phyloP scores from a whole-genome alignment of 2,113 vertebrate species.

The Colinus virginianus region DNA sequence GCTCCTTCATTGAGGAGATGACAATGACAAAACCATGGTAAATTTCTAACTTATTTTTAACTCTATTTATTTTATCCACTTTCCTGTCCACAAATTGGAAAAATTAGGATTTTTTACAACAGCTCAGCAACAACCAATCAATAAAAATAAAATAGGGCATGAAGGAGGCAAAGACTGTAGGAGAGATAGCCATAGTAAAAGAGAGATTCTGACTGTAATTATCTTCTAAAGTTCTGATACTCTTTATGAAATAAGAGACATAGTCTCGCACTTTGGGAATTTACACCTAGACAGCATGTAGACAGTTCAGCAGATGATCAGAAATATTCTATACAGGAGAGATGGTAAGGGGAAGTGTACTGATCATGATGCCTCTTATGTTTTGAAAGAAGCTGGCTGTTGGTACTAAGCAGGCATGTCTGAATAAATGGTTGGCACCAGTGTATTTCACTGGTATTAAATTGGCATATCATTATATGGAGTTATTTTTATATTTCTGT shows the following conservation, averaged over 20 bases:
- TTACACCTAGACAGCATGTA: not conserved
- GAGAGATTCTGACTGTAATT: not conserved
- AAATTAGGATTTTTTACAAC: not conserved
- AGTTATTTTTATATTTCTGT: conserved; percentile 28
- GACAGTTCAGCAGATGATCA: not conserved
- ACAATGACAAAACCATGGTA: not conserved
- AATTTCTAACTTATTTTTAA: not conserved
- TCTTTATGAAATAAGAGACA: not conserved
- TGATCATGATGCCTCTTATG: not conserved
- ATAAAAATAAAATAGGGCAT: not conserved
- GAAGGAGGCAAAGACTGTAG: not conserved
- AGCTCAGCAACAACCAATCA: not conserved
- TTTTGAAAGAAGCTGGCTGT: not conserved
- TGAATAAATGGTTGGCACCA: conserved; percentile 8
- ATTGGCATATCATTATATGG: not conserved
- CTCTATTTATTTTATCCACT: not conserved
- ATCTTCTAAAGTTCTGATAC: not conserved
- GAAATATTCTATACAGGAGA: not conserved
- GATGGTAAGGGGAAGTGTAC: not conserved
- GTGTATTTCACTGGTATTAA: not conserved
- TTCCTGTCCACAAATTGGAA: not conserved
- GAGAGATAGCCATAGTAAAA: not conserved
- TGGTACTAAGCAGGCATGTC: not conserved
- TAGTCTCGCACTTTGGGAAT: not conserved
- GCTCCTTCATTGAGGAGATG: fast-evolving